Evolutionary conservation across 2,888 invertebrate genomes (phyloP).

Genomic region (Aspidapion aeneum): DNA sequence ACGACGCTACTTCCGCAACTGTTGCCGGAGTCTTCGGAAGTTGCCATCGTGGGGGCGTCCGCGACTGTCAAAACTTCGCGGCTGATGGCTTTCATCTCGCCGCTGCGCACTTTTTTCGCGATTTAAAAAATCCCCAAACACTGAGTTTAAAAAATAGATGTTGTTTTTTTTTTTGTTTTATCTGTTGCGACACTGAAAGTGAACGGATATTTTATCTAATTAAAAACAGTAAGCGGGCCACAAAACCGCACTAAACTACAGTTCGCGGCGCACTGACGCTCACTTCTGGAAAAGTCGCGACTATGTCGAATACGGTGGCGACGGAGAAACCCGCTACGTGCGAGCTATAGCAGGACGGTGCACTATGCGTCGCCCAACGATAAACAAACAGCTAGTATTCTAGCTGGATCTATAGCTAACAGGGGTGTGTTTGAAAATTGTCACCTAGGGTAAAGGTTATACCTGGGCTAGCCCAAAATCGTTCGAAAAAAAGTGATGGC

Average conservation of each 20-base stretch:
- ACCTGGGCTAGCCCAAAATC: too few relatives aligned
- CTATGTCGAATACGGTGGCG: neutral
- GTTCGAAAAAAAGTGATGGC: too few relatives aligned
- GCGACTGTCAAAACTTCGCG: slow-evolving; percentile 1
- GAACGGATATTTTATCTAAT: neutral
- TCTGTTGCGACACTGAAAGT: neutral
- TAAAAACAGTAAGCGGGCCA: neutral
- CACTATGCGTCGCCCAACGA: too few relatives aligned
- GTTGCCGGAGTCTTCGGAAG: slow-evolving; percentile 46
- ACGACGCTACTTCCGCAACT: slow-evolving; percentile 49
- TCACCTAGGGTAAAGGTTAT: too few relatives aligned
- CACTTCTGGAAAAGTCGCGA: slow-evolving; percentile 1
- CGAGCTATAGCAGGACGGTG: neutral
- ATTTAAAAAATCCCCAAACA: neutral
- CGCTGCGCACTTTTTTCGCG: neutral
- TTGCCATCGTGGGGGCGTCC: slow-evolving; percentile 1
- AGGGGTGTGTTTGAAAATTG: too few relatives aligned
- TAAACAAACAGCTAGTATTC: too few relatives aligned
- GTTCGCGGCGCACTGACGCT: slow-evolving; percentile 27
- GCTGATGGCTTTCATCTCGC: neutral
- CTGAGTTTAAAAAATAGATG: neutral
- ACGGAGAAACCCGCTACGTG: neutral
- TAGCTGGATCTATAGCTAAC: too few relatives aligned
- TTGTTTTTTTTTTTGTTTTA: neutral
- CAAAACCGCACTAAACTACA: slow-evolving; percentile 24